These are phyloP conservation scores for Amblyopsis hoosieri DNA, from an alignment of 2,797 vertebrate genomes.

Conservation along the genomic window DNA sequence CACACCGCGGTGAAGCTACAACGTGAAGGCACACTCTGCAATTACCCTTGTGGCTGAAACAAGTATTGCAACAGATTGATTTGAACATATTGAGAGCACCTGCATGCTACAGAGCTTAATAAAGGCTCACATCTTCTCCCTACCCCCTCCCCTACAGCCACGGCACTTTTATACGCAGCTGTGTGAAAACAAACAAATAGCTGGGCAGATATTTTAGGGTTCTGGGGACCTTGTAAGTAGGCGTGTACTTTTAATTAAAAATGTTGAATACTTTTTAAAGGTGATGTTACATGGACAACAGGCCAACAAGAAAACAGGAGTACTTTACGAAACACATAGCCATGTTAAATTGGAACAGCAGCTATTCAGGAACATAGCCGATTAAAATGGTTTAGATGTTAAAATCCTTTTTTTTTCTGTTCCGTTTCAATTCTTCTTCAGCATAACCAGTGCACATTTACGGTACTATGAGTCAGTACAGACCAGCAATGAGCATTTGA, in stretches of 20 bases:
- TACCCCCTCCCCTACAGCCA: background rate
- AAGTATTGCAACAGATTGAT: background rate
- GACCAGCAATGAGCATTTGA: slow-evolving; percentile 4
- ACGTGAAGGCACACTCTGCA: background rate
- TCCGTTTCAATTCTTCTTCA: slow-evolving; percentile 3
- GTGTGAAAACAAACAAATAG: too few relatives aligned
- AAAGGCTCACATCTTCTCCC: background rate
- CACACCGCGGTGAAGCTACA: background rate
- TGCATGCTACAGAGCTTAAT: too few relatives aligned
- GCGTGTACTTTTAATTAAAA: too few relatives aligned
- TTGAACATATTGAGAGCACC: too few relatives aligned
- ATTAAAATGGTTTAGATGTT: background rate
- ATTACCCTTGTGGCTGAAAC: background rate
- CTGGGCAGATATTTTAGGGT: too few relatives aligned
- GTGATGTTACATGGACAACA: too few relatives aligned
- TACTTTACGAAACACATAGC: slow-evolving; percentile 24
- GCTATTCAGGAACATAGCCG: slow-evolving; percentile 7
- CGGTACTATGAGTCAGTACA: background rate
- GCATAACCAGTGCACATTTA: background rate
- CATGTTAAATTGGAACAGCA: slow-evolving; percentile 27
- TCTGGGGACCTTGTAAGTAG: too few relatives aligned
- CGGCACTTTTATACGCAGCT: background rate
- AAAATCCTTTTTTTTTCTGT: background rate
- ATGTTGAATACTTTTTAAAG: too few relatives aligned
- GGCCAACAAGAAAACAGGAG: too few relatives aligned